phyloP scores from a whole-genome alignment of 2,113 vertebrate genomes.

The Paramormyrops kingsleyae region DNA sequence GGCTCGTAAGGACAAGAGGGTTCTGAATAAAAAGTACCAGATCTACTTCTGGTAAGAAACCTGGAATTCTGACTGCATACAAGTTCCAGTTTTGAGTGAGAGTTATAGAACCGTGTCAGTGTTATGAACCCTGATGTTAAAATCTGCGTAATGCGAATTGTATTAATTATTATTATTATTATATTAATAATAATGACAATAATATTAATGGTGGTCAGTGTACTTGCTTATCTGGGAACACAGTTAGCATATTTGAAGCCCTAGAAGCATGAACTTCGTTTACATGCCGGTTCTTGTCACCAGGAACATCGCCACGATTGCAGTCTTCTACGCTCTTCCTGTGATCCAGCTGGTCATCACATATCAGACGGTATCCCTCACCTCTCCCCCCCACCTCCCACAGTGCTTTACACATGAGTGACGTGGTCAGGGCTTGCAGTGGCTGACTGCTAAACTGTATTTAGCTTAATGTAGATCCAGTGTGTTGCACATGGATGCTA shows the following conservation, averaged over 20 bases:
- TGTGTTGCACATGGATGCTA: no score
- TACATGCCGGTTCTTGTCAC: neutral
- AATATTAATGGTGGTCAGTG: neutral
- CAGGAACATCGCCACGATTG: conserved; percentile 96
- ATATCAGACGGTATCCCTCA: conserved; percentile 80
- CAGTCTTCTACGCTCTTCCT: conserved; percentile 88
- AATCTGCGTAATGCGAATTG: neutral
- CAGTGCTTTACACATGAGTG: neutral
- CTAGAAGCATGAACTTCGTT: neutral
- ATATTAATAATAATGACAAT: neutral
- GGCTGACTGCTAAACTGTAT: neutral
- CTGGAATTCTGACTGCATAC: neutral
- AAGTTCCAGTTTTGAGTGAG: neutral
- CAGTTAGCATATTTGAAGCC: neutral
- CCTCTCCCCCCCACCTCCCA: neutral
- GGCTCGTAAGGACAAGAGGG: conserved; percentile 86
- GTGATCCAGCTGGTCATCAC: conserved; percentile 96
- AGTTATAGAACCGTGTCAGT: neutral
- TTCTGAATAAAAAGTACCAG: conserved; percentile 94
- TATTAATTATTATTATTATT: neutral
- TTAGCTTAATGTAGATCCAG: neutral
- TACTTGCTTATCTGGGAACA: neutral
- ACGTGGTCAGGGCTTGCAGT: neutral
- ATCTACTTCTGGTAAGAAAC: conserved; percentile 94
- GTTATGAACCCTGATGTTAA: neutral